phyloP scores from a whole-genome alignment of 2,113 vertebrate genomes.

The Cercocebus atys region DNA sequence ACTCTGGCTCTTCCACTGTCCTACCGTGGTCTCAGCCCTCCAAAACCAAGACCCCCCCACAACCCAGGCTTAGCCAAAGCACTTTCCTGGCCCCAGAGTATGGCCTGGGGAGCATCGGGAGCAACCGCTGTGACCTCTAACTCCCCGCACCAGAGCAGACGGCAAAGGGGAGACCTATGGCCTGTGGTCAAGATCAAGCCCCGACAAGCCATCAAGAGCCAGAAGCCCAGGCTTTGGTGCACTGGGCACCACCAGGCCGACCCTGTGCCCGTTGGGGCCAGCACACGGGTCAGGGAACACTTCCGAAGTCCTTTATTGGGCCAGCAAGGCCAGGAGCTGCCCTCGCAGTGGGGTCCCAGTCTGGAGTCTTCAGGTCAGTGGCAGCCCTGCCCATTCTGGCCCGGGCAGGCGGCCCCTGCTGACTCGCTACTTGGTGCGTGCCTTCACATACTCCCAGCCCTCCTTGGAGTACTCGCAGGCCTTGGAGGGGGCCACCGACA shows the following conservation, averaged over 20 bases:
- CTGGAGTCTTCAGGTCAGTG: not conserved
- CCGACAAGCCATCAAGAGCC: not conserved
- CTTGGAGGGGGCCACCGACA: constrained; percentile 91
- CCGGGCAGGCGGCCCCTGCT: not conserved
- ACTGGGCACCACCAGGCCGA: not conserved
- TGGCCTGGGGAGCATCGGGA: not conserved
- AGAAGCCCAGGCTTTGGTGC: not conserved
- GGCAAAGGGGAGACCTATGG: not conserved
- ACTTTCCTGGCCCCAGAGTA: not conserved
- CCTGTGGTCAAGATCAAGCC: not conserved
- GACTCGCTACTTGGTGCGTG: constrained; percentile 85
- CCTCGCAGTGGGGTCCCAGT: not conserved
- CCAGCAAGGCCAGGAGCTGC: constrained; percentile 19
- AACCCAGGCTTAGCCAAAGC: not conserved
- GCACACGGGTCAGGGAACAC: not conserved
- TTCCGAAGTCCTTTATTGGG: constrained; percentile 82
- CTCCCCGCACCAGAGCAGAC: not conserved
- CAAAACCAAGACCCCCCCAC: not conserved
- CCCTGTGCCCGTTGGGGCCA: not conserved
- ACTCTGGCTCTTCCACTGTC: not conserved
- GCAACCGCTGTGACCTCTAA: not conserved
- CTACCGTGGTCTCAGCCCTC: not conserved
- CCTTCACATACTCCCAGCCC: constrained; percentile 90
- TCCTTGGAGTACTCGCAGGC: constrained; percentile 86
- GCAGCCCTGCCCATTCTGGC: fast-evolving